Percentiles rank a stretch among this genome's conserved stretches.
These are phyloP conservation scores for Pachycephala philippinensis DNA, from an alignment of 2,113 vertebrate species.

Conservation along the genomic window DNA sequence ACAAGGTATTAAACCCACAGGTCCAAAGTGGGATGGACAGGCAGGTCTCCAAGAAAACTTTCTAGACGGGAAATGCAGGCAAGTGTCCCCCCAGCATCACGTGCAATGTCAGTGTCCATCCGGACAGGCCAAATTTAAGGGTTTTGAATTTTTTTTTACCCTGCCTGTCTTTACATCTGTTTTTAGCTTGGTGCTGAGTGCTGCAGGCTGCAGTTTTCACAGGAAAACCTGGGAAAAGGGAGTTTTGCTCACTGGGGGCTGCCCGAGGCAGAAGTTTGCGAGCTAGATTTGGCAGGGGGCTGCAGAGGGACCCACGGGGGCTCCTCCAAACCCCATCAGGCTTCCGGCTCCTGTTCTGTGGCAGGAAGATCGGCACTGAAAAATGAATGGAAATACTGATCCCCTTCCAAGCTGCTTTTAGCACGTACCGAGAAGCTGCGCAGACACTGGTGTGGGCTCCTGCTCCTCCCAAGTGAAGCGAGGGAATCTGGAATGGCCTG, in stretches of 20 bases:
- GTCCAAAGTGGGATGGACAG: too few species aligned
- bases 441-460: rapidly evolving
- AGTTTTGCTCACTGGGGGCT: background rate
- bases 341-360: background rate
- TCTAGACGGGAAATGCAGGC: background rate
- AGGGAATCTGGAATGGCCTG: background rate
- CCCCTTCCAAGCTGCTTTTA: background rate
- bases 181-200: background rate
- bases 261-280: background rate
- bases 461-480: rapidly evolving
- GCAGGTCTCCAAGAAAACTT: background rate
- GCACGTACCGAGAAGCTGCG: background rate
- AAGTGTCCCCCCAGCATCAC: background rate
- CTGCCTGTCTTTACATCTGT: background rate
- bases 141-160: rapidly evolving
- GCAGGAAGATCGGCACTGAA: background rate
- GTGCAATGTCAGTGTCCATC: background rate
- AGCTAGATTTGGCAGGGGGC: background rate
- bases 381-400: background rate
- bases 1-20: background rate
- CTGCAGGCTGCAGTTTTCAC: background rate
- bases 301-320: background rate
- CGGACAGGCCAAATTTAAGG: background rate
- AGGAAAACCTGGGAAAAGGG: background rate
- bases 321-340: background rate